Evolutionary conservation across 1,140 invertebrate species (phyloP).

Genomic region (Heterodera carotae): DNA sequence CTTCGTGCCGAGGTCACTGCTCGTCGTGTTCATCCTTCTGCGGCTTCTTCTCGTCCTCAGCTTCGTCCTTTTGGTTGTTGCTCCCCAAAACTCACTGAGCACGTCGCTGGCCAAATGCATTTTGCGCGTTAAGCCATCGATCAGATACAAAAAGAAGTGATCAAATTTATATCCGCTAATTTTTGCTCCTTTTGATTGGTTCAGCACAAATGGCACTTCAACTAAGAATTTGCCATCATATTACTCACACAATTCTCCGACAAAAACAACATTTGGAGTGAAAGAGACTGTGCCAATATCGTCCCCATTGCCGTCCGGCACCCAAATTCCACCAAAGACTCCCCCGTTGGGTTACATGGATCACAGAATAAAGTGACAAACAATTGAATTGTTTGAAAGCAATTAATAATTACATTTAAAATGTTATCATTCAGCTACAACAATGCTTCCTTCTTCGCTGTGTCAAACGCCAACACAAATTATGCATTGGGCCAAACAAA

Average conservation of each 20-base stretch:
- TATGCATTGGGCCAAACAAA: not conserved
- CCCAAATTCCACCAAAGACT: constrained; percentile 40
- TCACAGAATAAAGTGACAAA: constrained; percentile 53
- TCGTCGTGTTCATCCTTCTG: constrained; percentile 47
- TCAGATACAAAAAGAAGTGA: constrained; percentile 46
- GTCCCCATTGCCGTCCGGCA: constrained; percentile 27
- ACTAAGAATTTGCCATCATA: constrained; percentile 16
- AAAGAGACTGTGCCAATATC: constrained; percentile 14
- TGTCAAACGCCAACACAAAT: constrained; percentile 37
- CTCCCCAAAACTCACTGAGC: constrained; percentile 47
- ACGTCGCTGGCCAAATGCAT: constrained; percentile 42
- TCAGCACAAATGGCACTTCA: not conserved
- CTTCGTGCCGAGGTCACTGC: constrained; percentile 48
- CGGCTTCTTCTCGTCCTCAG: constrained; percentile 46
- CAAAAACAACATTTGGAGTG: constrained; percentile 26
- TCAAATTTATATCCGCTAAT: constrained; percentile 10
- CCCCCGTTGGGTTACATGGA: constrained; percentile 53
- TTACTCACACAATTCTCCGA: not conserved
- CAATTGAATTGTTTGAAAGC: not conserved
- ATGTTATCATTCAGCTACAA: constrained; percentile 50
- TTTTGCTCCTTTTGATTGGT: constrained; percentile 2
- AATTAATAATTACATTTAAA: not conserved
- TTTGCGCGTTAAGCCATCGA: constrained; percentile 34
- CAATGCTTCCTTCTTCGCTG: constrained; percentile 61
- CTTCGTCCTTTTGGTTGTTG: constrained; percentile 38